These are phyloP conservation scores for Scaptodrosophila lebanonensis DNA, from an alignment of 1,140 invertebrate species.

Conservation along the genomic window DNA sequence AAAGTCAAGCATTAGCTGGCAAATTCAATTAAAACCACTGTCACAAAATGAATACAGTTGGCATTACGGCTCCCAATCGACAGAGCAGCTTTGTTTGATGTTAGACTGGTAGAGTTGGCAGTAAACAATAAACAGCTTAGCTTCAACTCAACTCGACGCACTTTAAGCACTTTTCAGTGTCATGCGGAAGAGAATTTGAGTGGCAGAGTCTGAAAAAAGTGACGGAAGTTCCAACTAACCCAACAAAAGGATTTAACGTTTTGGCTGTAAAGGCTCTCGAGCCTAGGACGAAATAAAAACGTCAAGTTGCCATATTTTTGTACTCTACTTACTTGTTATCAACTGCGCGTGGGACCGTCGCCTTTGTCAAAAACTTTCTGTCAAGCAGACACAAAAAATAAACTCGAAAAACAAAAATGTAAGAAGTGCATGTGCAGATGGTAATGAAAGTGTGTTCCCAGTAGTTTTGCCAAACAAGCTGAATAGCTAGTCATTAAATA, in stretches of 20 bases:
- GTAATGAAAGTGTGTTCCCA: too few relatives aligned
- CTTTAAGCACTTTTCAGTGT: constrained; percentile 58
- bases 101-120: constrained; percentile 12
- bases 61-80: constrained; percentile 2
- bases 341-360: too few relatives aligned
- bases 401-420: too few relatives aligned
- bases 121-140: constrained; percentile 54
- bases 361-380: too few relatives aligned
- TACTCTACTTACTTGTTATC: constrained; percentile 1
- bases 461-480: too few relatives aligned
- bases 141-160: background rate
- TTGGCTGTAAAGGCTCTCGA: constrained; percentile 35
- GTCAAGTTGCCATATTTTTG: constrained; percentile 48
- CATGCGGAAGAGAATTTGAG: constrained; percentile 42
- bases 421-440: too few relatives aligned
- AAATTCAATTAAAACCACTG: constrained; percentile 35
- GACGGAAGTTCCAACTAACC: constrained; percentile 38
- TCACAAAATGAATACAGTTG: constrained; percentile 18
- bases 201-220: constrained; percentile 16
- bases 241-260: constrained; percentile 61
- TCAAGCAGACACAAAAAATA: too few relatives aligned
- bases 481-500: too few relatives aligned
- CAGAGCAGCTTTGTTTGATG: too few relatives aligned
- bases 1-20: too few relatives aligned
- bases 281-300: constrained; percentile 40